A percentile compares a stretch with the other conserved stretches of the same genome.
Conservation (phyloP, 2,888 invertebrate species). For the Volucella inflata region DNA sequence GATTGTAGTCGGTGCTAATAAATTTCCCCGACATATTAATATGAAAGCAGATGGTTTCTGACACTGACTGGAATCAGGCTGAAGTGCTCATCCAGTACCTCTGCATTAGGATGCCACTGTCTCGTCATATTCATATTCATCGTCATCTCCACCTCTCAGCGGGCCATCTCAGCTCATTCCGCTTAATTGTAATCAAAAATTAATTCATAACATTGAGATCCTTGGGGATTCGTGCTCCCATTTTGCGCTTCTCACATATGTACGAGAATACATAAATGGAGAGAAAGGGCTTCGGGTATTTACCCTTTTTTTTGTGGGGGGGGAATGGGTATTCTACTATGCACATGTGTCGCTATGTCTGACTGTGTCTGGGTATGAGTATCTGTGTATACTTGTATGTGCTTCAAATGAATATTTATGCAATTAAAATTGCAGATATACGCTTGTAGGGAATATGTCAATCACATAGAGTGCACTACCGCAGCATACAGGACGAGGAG, state of each 20-base stretch:
- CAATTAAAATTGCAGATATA: conserved; percentile 82
- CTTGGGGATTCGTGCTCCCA: conserved; percentile 28
- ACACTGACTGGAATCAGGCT: conserved; percentile 8
- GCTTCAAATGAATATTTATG: conserved; percentile 80
- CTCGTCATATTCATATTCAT: conserved; percentile 26
- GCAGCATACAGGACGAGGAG: conserved; percentile 20
- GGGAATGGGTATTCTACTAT: no score
- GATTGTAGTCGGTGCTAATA: conserved; percentile 28
- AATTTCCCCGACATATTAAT: conserved; percentile 61
- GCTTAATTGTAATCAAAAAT: conserved; percentile 74
- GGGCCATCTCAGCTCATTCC: conserved; percentile 51
- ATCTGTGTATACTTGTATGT: conserved; percentile 29
- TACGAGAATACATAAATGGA: no score
- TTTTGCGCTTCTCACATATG: neutral
- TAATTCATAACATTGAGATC: conserved; percentile 71
- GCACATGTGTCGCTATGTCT: neutral
- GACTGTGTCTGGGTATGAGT: conserved; percentile 11
- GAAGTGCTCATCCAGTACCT: conserved; percentile 5
- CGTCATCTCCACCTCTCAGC: conserved; percentile 43
- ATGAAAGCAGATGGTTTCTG: conserved; percentile 55
- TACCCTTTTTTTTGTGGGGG: no score
- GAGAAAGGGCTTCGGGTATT: no score
- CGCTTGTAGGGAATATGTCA: conserved; percentile 70
- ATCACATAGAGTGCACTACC: conserved; percentile 67
- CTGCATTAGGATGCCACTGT: conserved; percentile 54